Evolutionary conservation across 2,888 invertebrate genomes (phyloP).

Genomic region (Epiblema foenella): DNA sequence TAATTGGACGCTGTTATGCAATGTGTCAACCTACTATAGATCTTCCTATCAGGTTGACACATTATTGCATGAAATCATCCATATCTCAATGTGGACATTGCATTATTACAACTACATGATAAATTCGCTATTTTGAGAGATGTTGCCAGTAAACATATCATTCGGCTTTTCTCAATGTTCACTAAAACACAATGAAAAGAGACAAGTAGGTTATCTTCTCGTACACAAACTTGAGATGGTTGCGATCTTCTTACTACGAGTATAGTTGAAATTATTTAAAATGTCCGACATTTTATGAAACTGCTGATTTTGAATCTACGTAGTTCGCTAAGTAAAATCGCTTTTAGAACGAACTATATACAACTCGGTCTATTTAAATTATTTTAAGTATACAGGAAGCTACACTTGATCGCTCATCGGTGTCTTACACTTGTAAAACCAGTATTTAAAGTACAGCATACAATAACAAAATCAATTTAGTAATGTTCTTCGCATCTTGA

Average conservation of each 20-base stretch:
- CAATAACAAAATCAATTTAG: background rate
- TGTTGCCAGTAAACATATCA: slow-evolving; percentile 83
- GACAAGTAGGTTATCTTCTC: slow-evolving; percentile 8
- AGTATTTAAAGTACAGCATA: background rate
- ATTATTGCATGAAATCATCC: no score
- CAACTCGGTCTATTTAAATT: no score
- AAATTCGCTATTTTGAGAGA: slow-evolving; percentile 80
- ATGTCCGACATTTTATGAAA: no score
- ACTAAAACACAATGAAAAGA: slow-evolving; percentile 44
- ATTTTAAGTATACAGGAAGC: no score
- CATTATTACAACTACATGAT: slow-evolving; percentile 76
- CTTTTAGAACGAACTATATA: no score
- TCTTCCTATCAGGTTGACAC: no score
- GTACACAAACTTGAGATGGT: background rate
- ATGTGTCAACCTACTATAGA: no score
- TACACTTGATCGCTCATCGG: background rate
- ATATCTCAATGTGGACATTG: slow-evolving; percentile 59
- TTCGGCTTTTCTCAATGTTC: slow-evolving; percentile 80
- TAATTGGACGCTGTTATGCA: no score
- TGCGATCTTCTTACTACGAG: background rate
- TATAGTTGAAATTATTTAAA: no score
- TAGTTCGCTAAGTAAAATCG: no score
- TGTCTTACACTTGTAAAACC: background rate
- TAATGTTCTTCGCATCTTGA: background rate
- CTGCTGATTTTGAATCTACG: no score